Evolutionary conservation across 2,888 invertebrate genomes (phyloP).

Genomic region (Ornithoptera priamus): DNA sequence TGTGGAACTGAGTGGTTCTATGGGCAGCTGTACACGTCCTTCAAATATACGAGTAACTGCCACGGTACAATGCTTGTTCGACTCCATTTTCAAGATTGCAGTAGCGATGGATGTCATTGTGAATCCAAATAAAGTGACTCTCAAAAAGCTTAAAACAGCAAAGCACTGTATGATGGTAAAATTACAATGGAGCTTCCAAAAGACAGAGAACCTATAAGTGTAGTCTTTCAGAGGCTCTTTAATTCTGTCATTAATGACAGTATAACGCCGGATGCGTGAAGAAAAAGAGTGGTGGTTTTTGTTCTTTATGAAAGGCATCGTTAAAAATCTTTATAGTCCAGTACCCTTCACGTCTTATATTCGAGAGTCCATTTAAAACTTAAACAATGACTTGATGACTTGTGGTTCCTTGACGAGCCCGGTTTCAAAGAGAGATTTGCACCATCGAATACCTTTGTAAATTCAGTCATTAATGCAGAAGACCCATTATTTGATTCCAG

Average conservation of each 20-base stretch:
- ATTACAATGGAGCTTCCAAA: conserved; percentile 10
- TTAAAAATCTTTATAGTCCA: conserved; percentile 14
- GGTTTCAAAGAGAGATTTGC: not conserved
- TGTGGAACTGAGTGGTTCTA: not conserved
- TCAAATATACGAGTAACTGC: not conserved
- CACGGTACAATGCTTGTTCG: not conserved
- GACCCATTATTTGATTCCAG: not conserved
- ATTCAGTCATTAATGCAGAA: not conserved
- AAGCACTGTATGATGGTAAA: conserved; percentile 4
- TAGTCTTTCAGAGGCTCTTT: conserved; percentile 21
- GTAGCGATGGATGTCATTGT: conserved; percentile 4
- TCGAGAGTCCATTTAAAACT: conserved; percentile 20
- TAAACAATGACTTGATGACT: conserved; percentile 4
- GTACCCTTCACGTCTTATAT: conserved; percentile 17
- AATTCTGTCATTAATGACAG: conserved; percentile 20
- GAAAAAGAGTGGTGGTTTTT: conserved; percentile 18
- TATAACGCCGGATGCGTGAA: conserved; percentile 15
- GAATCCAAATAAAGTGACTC: conserved; percentile 7
- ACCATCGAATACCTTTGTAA: not conserved
- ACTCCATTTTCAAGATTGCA: not conserved
- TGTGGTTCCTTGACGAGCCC: not conserved
- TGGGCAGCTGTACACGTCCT: not conserved
- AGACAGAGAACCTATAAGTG: conserved; percentile 8
- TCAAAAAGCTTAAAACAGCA: conserved; percentile 18
- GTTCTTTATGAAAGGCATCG: conserved; percentile 18